These are phyloP conservation scores for Planococcus citri DNA, from an alignment of 1,140 invertebrate species.

Conservation along the genomic window DNA sequence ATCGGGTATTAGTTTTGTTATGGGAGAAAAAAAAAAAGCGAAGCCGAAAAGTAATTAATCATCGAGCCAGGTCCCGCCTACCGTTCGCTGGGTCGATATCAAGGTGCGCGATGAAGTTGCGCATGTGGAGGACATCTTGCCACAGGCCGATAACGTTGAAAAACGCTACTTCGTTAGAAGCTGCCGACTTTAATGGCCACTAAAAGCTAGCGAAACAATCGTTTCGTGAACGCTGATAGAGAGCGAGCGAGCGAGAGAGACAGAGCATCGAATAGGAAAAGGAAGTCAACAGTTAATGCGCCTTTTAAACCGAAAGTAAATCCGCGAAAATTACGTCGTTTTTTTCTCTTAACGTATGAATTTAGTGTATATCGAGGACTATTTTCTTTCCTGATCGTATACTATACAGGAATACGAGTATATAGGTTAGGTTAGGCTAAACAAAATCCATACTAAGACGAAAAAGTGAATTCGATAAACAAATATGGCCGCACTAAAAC, in stretches of 20 bases:
- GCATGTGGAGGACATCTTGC: conserved; percentile 15
- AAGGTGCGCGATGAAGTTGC: conserved; percentile 5
- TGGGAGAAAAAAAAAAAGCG: background rate
- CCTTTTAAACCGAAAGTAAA: too few relatives aligned
- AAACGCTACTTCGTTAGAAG: background rate
- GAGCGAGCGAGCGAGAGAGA: too few relatives aligned
- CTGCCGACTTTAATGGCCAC: conserved; percentile 1
- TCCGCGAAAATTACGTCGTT: background rate
- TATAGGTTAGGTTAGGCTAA: background rate
- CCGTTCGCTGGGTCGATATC: background rate
- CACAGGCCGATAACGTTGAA: background rate
- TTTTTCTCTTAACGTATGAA: background rate
- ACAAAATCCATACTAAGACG: background rate
- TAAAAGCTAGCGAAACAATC: background rate
- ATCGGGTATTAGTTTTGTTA: too few relatives aligned
- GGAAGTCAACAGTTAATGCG: too few relatives aligned
- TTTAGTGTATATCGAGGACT: background rate
- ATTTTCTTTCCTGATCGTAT: background rate
- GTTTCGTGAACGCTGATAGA: background rate
- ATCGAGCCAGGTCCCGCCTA: background rate
- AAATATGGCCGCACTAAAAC: background rate
- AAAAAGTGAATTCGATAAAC: background rate
- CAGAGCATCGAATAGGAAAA: too few relatives aligned
- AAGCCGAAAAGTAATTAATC: conserved; percentile 9
- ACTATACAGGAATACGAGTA: background rate